phyloP scores from a whole-genome alignment of 2,113 vertebrate species.

The Benitochromis conjunctus region DNA sequence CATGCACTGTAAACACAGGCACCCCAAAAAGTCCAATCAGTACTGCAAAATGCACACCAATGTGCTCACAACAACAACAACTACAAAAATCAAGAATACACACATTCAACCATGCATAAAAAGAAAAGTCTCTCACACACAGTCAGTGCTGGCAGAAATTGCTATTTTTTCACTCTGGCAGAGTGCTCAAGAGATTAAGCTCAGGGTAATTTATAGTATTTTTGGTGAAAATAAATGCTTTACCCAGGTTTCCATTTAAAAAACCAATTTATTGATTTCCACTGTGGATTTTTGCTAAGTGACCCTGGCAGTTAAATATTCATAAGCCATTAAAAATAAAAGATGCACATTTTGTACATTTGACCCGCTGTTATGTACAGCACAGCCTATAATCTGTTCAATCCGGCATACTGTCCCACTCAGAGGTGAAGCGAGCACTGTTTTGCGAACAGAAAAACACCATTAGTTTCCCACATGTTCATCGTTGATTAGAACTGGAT shows the following conservation, averaged over 20 bases:
- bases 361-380: constrained; percentile 61
- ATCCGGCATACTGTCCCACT: constrained; percentile 54
- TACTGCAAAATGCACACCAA: constrained; percentile 19
- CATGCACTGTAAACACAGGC: not conserved
- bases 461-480: constrained; percentile 65
- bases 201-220: constrained; percentile 58
- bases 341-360: constrained; percentile 70
- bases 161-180: constrained; percentile 37
- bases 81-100: constrained; percentile 10
- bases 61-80: not conserved
- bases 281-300: constrained; percentile 40
- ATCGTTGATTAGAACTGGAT: constrained; percentile 59
- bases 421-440: constrained; percentile 47
- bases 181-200: constrained; percentile 59
- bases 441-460: constrained; percentile 56
- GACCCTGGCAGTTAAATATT: constrained; percentile 74
- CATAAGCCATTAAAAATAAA: constrained; percentile 75
- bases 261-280: constrained; percentile 67
- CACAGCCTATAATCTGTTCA: constrained; percentile 51
- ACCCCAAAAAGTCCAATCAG: constrained; percentile 18
- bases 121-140: constrained; percentile 6
- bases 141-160: constrained; percentile 21
- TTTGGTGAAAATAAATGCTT: constrained; percentile 56
- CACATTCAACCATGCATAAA: constrained; percentile 2
- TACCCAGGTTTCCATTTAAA: constrained; percentile 58